Base-by-base conservation (phyloP, 64 coral and sea anemone genomes). In the Dendrophyllia cribrosa region DNA sequence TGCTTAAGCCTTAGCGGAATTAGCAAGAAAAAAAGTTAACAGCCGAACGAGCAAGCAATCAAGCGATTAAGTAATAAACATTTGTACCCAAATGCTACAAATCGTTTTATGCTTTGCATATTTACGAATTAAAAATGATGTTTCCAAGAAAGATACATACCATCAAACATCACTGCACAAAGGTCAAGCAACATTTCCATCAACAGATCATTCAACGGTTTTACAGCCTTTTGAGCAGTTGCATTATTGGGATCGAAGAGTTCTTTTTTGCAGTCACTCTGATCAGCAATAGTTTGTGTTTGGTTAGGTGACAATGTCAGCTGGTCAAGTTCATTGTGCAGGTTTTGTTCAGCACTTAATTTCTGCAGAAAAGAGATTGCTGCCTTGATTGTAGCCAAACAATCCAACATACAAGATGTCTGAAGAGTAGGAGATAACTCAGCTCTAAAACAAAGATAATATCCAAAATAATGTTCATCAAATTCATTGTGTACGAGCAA, bases 371-470 rank as follows among this genome's bases (percentile, higher is more conserved):
- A 88, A 51, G 91, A 82, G 75, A 97, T 94, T 50, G 87, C 70
- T 9, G 87, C 70, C 76, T 97, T 93, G 43, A 94, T 94, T 76
- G 84, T 87, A 17, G 79, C 75, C 59, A 94, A 84, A 68, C 91
- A 97, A 59, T 97, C 88, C 91, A 90, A 90, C 95, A 97, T 97
- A 62, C 58, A 13, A 48, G 92, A 70, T 46, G 95, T 97, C n/a
- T 94, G 91, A 16, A 85, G 50, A 66, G 87, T 24, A 43, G 91
- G 95, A 51, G 43, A 66, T 83, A 25, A 48, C 43, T 83, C 79
- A 83, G 60, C 43, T 50, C 79, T 83, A 11, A 65, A 65, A 50
- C 19, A 58, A 58, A 44, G 25, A 44, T 5, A 66, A n/a, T 20
- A 1, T 34, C 34, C 34, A 34, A 34, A 20, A 50, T 19, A 20